phyloP scores from a whole-genome alignment of 2,797 vertebrate species.

The Lepilemur septentrionalis region DNA sequence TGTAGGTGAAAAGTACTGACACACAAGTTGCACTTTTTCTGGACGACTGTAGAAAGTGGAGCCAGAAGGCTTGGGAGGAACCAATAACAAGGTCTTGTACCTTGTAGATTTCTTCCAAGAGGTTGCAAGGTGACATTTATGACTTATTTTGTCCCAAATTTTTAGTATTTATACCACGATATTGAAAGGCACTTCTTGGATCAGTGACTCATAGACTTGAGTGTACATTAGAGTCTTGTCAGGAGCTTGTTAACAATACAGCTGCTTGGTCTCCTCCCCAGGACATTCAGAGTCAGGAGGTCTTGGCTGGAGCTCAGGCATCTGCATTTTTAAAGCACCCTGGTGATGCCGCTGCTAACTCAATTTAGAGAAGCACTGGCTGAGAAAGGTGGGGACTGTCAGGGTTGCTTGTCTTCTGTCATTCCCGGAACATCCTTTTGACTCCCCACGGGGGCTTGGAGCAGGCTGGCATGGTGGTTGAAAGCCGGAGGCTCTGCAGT shows the following conservation, averaged over 20 bases:
- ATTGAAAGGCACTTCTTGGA: neutral
- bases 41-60: neutral
- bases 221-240: neutral
- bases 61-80: neutral
- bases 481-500: neutral
- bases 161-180: neutral
- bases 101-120: conserved; percentile 14
- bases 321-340: neutral
- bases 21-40: neutral
- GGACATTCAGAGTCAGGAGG: neutral
- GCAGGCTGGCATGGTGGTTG: neutral
- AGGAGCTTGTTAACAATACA: conserved; percentile 3
- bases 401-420: neutral
- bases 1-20: neutral
- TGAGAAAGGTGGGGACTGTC: neutral
- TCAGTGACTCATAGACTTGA: neutral
- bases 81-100: neutral
- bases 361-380: neutral
- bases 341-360: neutral
- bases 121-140: neutral
- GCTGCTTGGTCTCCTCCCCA: neutral
- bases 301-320: neutral
- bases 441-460: neutral
- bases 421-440: neutral
- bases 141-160: neutral